Evolutionary conservation across 2,797 vertebrate genomes (phyloP).

Genomic region (Pempheris klunzingeri): DNA sequence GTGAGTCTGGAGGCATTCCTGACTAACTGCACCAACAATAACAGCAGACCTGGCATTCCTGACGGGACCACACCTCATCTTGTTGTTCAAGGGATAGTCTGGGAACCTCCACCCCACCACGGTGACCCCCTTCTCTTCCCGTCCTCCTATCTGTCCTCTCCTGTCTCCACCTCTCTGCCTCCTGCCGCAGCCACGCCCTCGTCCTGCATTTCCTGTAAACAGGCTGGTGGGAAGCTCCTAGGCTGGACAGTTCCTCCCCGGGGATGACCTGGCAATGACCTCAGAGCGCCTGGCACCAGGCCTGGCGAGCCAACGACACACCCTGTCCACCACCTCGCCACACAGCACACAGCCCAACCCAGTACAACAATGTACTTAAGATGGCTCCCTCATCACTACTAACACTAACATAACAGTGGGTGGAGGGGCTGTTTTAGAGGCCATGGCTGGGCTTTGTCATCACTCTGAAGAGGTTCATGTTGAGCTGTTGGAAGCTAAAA

Average conservation of each 20-base stretch:
- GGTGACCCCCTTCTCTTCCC: constrained; percentile 59
- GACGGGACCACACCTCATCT: constrained; percentile 78
- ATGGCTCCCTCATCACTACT: constrained; percentile 79
- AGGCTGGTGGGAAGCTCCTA: constrained; percentile 84
- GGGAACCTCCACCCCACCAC: constrained; percentile 63
- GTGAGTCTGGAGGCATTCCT: constrained; percentile 32
- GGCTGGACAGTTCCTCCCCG: constrained; percentile 90
- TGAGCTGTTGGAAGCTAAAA: constrained; percentile 38
- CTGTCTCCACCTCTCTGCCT: constrained; percentile 73
- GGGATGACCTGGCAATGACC: constrained; percentile 92
- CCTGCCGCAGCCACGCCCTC: constrained; percentile 76
- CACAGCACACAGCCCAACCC: constrained; percentile 71
- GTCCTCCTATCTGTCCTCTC: constrained; percentile 64
- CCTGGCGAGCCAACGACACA: constrained; percentile 78
- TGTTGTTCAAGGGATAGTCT: constrained; percentile 80
- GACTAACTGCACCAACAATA: constrained; percentile 61
- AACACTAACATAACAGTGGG: constrained; percentile 70
- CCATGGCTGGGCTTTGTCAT: constrained; percentile 58
- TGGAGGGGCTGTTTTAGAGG: constrained; percentile 64
- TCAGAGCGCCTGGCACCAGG: constrained; percentile 82
- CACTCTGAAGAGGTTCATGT: constrained; percentile 45
- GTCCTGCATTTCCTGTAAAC: constrained; percentile 98
- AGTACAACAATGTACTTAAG: constrained; percentile 79
- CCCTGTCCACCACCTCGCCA: constrained; percentile 78
- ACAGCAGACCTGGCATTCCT: constrained; percentile 77